Conservation (phyloP, 2,888 invertebrate species). For the Mythimna ferrago region DNA sequence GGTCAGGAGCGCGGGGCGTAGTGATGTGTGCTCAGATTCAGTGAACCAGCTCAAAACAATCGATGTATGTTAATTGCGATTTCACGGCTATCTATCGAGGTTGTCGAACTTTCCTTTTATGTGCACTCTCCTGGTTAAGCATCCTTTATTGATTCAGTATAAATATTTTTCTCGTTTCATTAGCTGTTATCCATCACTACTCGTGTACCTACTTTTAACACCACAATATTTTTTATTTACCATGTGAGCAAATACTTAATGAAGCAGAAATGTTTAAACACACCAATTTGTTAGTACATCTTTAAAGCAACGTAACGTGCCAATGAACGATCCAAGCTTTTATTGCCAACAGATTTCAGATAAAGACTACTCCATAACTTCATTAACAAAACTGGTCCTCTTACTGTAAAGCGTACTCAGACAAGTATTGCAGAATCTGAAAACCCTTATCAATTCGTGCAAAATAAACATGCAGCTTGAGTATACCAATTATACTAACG, state of each 20-base stretch:
- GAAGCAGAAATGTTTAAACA: slow-evolving; percentile 4
- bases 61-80: slow-evolving; percentile 80
- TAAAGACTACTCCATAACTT: slow-evolving; percentile 57
- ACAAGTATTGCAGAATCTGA: slow-evolving; percentile 77
- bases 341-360: slow-evolving; percentile 29
- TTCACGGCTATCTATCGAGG: slow-evolving; percentile 79
- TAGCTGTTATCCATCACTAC: slow-evolving; percentile 37
- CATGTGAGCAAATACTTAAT: slow-evolving; percentile 19
- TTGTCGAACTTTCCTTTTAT: slow-evolving; percentile 80
- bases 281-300: slow-evolving; percentile 29
- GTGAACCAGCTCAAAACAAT: slow-evolving; percentile 78
- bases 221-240: slow-evolving; percentile 43
- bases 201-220: slow-evolving; percentile 14
- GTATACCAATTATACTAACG: slow-evolving; percentile 87
- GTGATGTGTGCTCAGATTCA: slow-evolving; percentile 69
- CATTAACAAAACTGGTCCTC: slow-evolving; percentile 58
- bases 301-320: slow-evolving; percentile 13
- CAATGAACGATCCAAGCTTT: slow-evolving; percentile 27
- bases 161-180: slow-evolving; percentile 59
- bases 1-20: slow-evolving; percentile 69
- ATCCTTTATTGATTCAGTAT: slow-evolving; percentile 60
- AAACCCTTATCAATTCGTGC: slow-evolving; percentile 82
- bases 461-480: slow-evolving; percentile 78
- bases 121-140: slow-evolving; percentile 66
- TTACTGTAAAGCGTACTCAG: slow-evolving; percentile 64